Evolutionary conservation across 1,140 invertebrate genomes (phyloP), one percentile per base, ranked within the genome.

Genomic region (Mercenaria mercenaria): DNA sequence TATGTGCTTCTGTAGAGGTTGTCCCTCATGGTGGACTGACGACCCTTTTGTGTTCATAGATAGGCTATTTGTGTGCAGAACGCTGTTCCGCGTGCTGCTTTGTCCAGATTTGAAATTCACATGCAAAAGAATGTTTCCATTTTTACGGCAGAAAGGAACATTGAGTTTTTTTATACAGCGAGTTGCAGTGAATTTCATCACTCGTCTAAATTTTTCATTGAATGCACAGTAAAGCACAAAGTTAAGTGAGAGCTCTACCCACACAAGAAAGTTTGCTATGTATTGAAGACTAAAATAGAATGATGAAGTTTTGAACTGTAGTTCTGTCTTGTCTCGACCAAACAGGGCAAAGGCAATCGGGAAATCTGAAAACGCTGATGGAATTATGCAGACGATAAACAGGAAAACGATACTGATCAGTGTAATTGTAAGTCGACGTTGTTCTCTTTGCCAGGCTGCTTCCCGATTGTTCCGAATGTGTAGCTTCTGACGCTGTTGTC

Each of bases 181-280:
- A 18, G 41, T 86, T n/a, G 90, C 69, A 52, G 91, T 91, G 18
- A 76, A 90, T 79, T 90, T 88, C 91, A 94, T 92, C 2, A 93
- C 91, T 15, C 91, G 77, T 18, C 93, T 89, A 83, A 95, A 95
- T 85, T 94, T 95, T 52, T 93, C 86, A 88, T 95, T 95, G 80
- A 95, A 94, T 34, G 93, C 92, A 81, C 93, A 94, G 84, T 94
- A 95, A 4, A 94, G 90, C 0, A 95, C 92, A 88, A 94, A 95
- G 87, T 95, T 95, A 3, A 95, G 89, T n/a, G 94, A 94, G 4
- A 94, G 91, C 50, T 95, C 93, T 69, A 92, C 91, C 90, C 92
- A 92, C 15, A 95, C 92, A 15, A 95, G 88, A 11, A 94, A 61
- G 74, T 94, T 95, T 26, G 93, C 90, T 6, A 92, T 72, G 29